Evolutionary conservation across 2,888 invertebrate species (phyloP).

Genomic region (Lochmaea capreae): DNA sequence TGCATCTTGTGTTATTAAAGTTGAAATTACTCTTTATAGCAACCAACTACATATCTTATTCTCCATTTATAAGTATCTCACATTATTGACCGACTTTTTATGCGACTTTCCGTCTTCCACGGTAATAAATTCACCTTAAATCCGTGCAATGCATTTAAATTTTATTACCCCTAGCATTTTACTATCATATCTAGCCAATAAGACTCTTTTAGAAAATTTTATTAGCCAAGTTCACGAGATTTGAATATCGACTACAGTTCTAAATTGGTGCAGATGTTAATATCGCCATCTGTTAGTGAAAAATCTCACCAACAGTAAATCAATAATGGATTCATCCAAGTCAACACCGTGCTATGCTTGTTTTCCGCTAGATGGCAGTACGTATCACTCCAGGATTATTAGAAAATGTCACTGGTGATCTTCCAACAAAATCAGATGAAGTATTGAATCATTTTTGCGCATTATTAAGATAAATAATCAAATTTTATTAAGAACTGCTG

Average conservation of each 20-base stretch:
- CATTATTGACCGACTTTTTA: neutral
- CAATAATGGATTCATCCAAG: neutral
- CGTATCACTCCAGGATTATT: neutral
- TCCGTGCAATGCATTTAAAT: neutral
- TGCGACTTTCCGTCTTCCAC: neutral
- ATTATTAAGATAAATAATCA: too few relatives aligned
- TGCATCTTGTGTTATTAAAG: too few relatives aligned
- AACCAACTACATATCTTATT: too few relatives aligned
- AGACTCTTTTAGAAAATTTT: neutral
- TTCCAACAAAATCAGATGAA: too few relatives aligned
- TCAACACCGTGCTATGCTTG: neutral
- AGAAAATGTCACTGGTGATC: too few relatives aligned
- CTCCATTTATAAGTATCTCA: neutral
- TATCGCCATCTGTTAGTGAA: conserved; percentile 13
- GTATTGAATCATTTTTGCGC: too few relatives aligned
- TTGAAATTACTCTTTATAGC: too few relatives aligned
- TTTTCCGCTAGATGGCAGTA: neutral
- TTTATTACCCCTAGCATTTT: conserved; percentile 1
- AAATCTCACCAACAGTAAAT: neutral
- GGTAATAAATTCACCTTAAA: neutral
- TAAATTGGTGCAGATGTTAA: neutral
- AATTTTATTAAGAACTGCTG: too few relatives aligned
- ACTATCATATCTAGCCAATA: neutral
- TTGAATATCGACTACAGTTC: neutral
- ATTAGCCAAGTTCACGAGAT: conserved; percentile 2